Evolutionary conservation across 1,140 invertebrate genomes (phyloP), one percentile per base, ranked within the genome.

Genomic region (Acromyrmex charruanus): DNA sequence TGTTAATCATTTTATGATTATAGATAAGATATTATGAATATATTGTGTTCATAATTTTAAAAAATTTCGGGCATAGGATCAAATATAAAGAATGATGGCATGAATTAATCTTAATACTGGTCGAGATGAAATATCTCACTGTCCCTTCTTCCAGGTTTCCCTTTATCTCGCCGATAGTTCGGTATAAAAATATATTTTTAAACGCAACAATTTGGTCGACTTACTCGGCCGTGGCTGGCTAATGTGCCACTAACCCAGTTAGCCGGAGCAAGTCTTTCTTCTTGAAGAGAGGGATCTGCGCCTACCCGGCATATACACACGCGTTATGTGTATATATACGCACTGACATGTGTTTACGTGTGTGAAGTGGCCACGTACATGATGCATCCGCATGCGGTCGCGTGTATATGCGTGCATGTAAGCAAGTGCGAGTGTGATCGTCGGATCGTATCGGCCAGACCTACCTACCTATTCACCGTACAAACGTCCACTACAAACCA

Each of bases 201-300:
- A 93, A 93, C 91, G 88, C 86, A 79, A 88, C 91, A 94, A 94
- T 95, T 94, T 93, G 92, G 93, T 93, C 91, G 91, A 86, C 89
- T 89, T 94, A 93, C 92, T 93, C 92, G 91, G 92, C 92, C 93
- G 91, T 93, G 77, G 90, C 90, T 93, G 92, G 93, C 91, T 93
- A 92, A 92, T 90, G 95, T 95, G 93, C 95, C 88, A 95, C 94
- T 95, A 91, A 95, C 94, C 94, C 92, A 95, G 94, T 95, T 95
- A 95, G 89, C 91, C 74, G 90, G 92, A 94, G 93, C 92, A 92
- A 93, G 94, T 94, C 94, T 95, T 94, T 95, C 94, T 94, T 95
- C 91, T 93, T 65, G 86, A 87, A 87, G 89, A 55, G 85, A 89
- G 82, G 88, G 89, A 86, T 91, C 79, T 92, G 81, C n/a, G 31